Evolutionary conservation across 1,140 invertebrate species (phyloP).

Genomic region (Rhizoglyphus robini): DNA sequence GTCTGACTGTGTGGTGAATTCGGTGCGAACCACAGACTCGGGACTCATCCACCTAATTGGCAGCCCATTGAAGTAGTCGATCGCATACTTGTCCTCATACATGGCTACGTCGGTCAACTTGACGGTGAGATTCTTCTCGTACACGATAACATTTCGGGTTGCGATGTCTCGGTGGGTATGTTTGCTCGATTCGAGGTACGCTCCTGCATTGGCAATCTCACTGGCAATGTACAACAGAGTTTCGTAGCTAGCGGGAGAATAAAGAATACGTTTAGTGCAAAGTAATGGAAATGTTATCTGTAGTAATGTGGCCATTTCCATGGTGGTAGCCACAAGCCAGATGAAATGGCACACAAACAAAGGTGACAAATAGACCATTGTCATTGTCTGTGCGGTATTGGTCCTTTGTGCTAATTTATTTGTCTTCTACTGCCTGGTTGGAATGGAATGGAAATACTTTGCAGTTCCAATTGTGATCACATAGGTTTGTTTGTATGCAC

Average conservation of each 20-base stretch:
- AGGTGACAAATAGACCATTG: too few species aligned
- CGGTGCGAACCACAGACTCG: constrained; percentile 72
- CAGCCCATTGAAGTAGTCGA: constrained; percentile 79
- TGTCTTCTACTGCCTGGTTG: too few species aligned
- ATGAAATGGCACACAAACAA: too few species aligned
- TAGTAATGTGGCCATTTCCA: too few species aligned
- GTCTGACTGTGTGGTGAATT: constrained; percentile 89
- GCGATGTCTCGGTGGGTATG: constrained; percentile 87
- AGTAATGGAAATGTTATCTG: too few species aligned
- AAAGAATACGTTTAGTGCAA: constrained; percentile 1
- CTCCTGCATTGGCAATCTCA: constrained; percentile 80
- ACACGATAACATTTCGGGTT: constrained; percentile 82
- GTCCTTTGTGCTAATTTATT: too few species aligned
- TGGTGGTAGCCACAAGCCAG: too few species aligned
- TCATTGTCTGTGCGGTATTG: too few species aligned
- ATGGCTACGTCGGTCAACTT: constrained; percentile 98
- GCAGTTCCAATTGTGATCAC: too few species aligned
- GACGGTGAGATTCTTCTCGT: constrained; percentile 61
- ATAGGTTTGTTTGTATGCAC: too few species aligned
- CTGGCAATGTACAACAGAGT: constrained; percentile 17
- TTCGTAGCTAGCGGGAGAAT: not conserved
- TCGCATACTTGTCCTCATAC: constrained; percentile 94
- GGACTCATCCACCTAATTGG: constrained; percentile 99
- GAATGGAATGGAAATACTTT: too few species aligned
- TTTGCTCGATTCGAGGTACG: constrained; percentile 65